phyloP scores from a whole-genome alignment of 2,113 vertebrate species.

The Poicephalus gulielmi region DNA sequence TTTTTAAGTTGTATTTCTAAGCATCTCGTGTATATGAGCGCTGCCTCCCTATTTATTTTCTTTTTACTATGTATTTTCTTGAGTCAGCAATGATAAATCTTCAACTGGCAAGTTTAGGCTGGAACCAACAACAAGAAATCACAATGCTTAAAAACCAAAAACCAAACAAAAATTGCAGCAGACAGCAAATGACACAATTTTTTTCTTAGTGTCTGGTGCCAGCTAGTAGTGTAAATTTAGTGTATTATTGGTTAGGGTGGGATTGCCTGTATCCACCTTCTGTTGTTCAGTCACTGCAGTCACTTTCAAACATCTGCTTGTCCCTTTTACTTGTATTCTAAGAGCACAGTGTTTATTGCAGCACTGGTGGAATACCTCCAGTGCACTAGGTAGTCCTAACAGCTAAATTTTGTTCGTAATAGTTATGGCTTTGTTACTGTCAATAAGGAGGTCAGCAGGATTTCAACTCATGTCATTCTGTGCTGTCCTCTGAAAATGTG shows the following conservation, averaged over 20 bases:
- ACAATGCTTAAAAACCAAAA: not conserved
- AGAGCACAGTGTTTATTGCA: not conserved
- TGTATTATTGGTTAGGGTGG: not conserved
- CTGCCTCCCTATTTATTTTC: not conserved
- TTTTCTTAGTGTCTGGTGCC: not conserved
- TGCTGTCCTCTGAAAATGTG: not conserved
- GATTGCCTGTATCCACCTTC: not conserved
- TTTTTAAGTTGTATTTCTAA: not conserved
- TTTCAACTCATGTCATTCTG: not conserved
- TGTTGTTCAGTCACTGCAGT: fast-evolving
- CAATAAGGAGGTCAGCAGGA: not conserved
- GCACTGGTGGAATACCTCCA: not conserved
- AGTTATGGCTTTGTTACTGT: not conserved
- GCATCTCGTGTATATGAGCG: not conserved
- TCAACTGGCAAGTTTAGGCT: not conserved
- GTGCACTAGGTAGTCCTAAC: not conserved
- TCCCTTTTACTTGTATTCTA: not conserved
- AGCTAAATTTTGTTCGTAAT: not conserved
- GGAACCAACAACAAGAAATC: not conserved
- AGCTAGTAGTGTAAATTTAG: not conserved
- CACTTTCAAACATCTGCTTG: not conserved
- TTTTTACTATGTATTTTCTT: not conserved
- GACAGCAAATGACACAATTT: not conserved
- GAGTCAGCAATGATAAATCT: not conserved
- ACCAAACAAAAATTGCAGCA: not conserved